A percentile compares a stretch with the other conserved stretches of the same genome.
Conservation (phyloP, 2,888 invertebrate species). For the Electrophaes corylata region DNA sequence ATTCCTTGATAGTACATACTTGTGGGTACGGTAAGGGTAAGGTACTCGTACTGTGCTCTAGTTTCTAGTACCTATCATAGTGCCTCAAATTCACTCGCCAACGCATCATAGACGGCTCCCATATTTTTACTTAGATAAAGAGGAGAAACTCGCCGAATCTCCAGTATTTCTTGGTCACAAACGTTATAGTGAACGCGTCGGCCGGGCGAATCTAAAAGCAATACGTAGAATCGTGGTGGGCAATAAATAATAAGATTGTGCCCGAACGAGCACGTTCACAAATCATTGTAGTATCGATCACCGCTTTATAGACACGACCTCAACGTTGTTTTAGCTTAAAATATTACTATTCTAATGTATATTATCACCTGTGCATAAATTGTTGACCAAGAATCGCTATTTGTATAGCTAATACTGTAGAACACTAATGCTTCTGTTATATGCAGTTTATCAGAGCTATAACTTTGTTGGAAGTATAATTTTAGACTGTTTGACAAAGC, state of each 20-base stretch:
- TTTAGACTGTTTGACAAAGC: slow-evolving; percentile 67
- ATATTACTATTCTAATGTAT: slow-evolving; percentile 57
- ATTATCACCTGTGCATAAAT: slow-evolving; percentile 65
- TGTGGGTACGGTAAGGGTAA: slow-evolving; percentile 1
- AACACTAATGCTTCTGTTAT: slow-evolving; percentile 69
- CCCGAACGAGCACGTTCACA: slow-evolving; percentile 17
- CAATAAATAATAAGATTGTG: slow-evolving; percentile 26
- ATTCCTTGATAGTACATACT: not conserved
- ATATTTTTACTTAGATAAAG: slow-evolving; percentile 40
- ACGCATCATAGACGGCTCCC: slow-evolving; percentile 39
- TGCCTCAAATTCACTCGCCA: slow-evolving; percentile 57
- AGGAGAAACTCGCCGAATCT: slow-evolving; percentile 33
- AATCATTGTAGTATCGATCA: slow-evolving; percentile 52
- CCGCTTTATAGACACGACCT: slow-evolving; percentile 64
- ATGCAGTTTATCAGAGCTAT: slow-evolving; percentile 62
- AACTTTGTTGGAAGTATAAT: slow-evolving; percentile 59
- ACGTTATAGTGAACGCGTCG: slow-evolving; percentile 18
- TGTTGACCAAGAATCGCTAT: slow-evolving; percentile 66
- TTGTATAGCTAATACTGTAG: slow-evolving; percentile 66
- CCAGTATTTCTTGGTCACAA: slow-evolving; percentile 37
- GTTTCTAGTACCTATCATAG: slow-evolving; percentile 53
- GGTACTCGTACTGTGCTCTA: slow-evolving; percentile 10
- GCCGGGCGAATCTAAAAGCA: slow-evolving; percentile 32
- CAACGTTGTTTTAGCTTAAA: slow-evolving; percentile 61
- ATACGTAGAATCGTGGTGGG: slow-evolving; percentile 28